phyloP scores from a whole-genome alignment of 1,140 invertebrate genomes.

The Belonocnema kinseyi region DNA sequence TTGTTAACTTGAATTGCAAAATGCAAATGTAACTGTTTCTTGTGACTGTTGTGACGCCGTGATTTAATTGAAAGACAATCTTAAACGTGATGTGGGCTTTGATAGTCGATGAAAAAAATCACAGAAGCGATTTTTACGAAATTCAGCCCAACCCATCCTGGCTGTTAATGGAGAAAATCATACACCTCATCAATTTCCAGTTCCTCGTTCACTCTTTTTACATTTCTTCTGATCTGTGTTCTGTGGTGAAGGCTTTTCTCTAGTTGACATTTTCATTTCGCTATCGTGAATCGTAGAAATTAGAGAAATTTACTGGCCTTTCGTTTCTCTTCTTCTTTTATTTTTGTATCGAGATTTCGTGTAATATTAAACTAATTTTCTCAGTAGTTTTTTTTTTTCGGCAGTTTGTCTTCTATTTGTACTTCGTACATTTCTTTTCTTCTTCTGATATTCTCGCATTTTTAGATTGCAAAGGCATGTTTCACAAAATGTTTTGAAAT shows the following conservation, averaged over 20 bases:
- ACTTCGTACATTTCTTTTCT: no score
- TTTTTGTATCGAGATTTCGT: not conserved
- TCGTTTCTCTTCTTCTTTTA: conserved; percentile 31
- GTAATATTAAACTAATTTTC: not conserved
- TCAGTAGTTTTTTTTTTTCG: no score
- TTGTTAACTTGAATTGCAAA: not conserved
- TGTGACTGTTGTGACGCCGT: conserved; percentile 3
- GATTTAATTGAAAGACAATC: not conserved
- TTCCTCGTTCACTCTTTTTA: conserved; percentile 40
- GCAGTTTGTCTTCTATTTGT: no score
- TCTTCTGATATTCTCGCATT: no score
- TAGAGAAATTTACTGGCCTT: conserved; percentile 18
- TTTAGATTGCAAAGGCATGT: no score
- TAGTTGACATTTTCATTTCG: conserved; percentile 50
- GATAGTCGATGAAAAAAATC: conserved; percentile 3
- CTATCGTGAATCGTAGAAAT: conserved; percentile 42
- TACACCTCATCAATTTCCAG: conserved; percentile 42
- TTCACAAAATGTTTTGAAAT: no score
- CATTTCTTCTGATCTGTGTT: conserved; percentile 53
- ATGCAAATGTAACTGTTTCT: not conserved
- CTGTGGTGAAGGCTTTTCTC: conserved; percentile 62
- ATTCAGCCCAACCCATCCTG: conserved; percentile 48
- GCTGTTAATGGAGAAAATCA: conserved; percentile 38
- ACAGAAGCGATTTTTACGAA: conserved; percentile 6
- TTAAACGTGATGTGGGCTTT: conserved; percentile 21